phyloP scores from a whole-genome alignment of 2,113 vertebrate genomes.

The Pteruthius melanotis region DNA sequence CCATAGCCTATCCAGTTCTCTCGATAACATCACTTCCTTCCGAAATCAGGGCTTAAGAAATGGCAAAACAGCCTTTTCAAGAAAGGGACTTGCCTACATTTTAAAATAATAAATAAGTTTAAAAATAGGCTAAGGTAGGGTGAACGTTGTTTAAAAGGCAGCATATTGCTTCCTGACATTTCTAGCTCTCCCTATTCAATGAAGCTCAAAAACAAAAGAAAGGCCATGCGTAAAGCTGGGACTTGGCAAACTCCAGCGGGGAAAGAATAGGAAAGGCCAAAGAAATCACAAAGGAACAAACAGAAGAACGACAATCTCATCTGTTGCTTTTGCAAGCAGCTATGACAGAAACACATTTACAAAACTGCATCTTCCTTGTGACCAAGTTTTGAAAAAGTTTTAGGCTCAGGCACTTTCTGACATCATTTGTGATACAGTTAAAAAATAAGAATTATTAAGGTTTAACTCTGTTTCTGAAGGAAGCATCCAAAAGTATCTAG shows the following conservation, averaged over 20 bases:
- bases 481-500: not conserved
- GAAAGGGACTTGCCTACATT: not conserved
- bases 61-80: not conserved
- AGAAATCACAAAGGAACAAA: not conserved
- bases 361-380: not conserved
- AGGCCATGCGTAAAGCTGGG: not conserved
- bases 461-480: not conserved
- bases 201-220: conserved; percentile 12
- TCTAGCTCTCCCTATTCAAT: not conserved
- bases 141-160: not conserved
- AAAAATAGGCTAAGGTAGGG: not conserved
- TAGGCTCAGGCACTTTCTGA: not conserved
- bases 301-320: not conserved
- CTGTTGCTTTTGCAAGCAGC: not conserved
- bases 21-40: not conserved
- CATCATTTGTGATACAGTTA: not conserved
- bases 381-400: not conserved
- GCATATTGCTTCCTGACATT: not conserved
- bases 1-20: not conserved
- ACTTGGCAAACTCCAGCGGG: not conserved
- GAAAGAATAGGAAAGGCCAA: not conserved
- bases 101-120: not conserved
- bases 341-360: not conserved
- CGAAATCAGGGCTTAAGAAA: not conserved
- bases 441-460: not conserved